Evolutionary conservation across 2,888 invertebrate genomes (phyloP), one percentile per base, ranked within the genome.

Genomic region (Corythucha ciliata): DNA sequence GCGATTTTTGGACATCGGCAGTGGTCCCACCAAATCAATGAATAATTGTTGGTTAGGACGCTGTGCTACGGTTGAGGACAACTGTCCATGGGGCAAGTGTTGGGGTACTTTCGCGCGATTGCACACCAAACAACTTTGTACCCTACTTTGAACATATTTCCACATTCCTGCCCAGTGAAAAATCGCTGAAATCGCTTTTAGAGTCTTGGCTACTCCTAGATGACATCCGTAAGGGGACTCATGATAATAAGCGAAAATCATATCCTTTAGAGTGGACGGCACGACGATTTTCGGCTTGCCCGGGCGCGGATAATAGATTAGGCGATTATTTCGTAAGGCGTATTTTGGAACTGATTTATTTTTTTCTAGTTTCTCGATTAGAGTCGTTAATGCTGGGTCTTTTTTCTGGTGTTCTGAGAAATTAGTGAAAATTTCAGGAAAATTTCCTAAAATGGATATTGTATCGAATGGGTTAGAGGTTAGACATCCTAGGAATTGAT

Each of bases 161-260:
- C 26, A 42, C 14, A 42, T 14, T 42, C 26, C 26, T 6, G 42
- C 26, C n/a, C 24, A 42, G 26, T 42, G 42, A 42, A 42, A 42
- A 25, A 42, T 16, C 26, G 24, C 25, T 25, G 12, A 14, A 6
- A 18, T n/a, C n/a, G n/a, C n/a, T 22, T 42, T 26, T 36, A 7
- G 10, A 8, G 10, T n/a, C 36, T 29, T 29, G 29, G 29, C 12
- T 10, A 29, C 12, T 10, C 29, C 29, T 29, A 8, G 42, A 24
- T 42, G 25, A 4, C 25, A 6, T 25, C 25, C 25, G 26, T 26
- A 26, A 25, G 42, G 25, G 6, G 42, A 26, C 5, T 27, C 16
- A 27, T 44, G 44, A 14, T 27, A 44, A 44, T 44, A 44, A 29
- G 18, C 18, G n/a, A 44, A 44, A 10, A 44, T 12, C n/a, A 44